Percentiles rank a stretch among this genome's conserved stretches.
These are phyloP conservation scores for Columba guinea DNA, from an alignment of 2,797 vertebrate genomes.

Conservation along the genomic window DNA sequence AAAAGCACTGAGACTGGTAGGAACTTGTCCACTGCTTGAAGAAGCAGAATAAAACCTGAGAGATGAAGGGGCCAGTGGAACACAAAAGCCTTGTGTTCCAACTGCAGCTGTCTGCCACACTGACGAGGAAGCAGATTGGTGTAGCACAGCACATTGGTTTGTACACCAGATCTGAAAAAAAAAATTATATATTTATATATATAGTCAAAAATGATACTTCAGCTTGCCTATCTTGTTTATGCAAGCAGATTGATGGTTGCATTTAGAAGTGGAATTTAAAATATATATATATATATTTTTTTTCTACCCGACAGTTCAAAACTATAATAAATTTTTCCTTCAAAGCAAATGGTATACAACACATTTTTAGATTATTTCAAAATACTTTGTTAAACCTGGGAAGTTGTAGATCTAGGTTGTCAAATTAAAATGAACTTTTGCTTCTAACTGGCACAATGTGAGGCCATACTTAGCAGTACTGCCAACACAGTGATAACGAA, in stretches of 20 bases:
- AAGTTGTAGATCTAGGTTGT: neutral
- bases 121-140: neutral
- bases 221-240: neutral
- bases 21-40: constrained; percentile 25
- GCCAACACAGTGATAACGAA: neutral
- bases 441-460: neutral
- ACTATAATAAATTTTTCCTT: neutral
- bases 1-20: neutral
- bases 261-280: neutral
- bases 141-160: neutral
- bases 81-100: constrained; percentile 13
- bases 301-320: neutral
- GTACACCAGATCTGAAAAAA: constrained; percentile 1
- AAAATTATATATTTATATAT: too few species aligned
- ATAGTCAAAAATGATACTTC: neutral
- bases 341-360: neutral
- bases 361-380: neutral
- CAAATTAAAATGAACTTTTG: constrained; percentile 3
- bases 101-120: neutral
- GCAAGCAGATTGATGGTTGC: neutral
- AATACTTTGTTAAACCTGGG: neutral
- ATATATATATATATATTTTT: neutral
- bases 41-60: constrained; percentile 31
- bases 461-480: neutral
- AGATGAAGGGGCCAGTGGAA: neutral